Base-by-base conservation (phyloP, 2,888 invertebrate genomes). In the Stenichneumon culpator region DNA sequence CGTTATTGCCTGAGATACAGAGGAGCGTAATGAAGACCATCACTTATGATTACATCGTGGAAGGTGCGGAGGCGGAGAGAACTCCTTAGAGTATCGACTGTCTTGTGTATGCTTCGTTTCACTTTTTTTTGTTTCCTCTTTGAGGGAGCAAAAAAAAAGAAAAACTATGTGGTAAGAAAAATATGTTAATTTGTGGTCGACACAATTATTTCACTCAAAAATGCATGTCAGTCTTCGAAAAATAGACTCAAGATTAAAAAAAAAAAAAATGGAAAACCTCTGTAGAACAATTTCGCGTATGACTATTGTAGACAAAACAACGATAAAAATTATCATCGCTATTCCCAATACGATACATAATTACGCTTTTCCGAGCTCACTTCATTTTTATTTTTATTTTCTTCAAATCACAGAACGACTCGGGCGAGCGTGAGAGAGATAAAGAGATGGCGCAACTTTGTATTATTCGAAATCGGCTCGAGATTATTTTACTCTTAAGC, bases 31-130 rank as follows among this genome's bases (percentile, higher is more conserved):
- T 87, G 86, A 86, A 83, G 83, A 82, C 80, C 84, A 86, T 88
- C 87, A 90, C 89, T 90, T 88, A 88, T 87, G 88, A 83, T 87
- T 87, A 84, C 86, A 68, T 63, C 79, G 50, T 28, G 63, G 65
- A 54, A 73, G 80, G 73, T 57, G 67, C 39, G 16, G 52, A 79
- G 22, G 16, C 28, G 79, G 79, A 22, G n/a, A 63, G 14, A 54
- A 19, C 69, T 70, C 70, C 69, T 83, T 83, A 75, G 79, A 79
- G 47, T 32, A 63, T 79, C 54, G 69, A 19, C 32, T n/a, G 28
- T 67, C 47, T 52, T 25, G 19, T 63, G 22, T 70, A 22, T 39
- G 22, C 36, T 22, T 79, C 32, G 28, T 32, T n/a, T 54, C 36
- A 57, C 19, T 60, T 75, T 68, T 63, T 68, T 63, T 65, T 14